Conservation (phyloP, 2,113 vertebrate species). For the Sigmodon hispidus region DNA sequence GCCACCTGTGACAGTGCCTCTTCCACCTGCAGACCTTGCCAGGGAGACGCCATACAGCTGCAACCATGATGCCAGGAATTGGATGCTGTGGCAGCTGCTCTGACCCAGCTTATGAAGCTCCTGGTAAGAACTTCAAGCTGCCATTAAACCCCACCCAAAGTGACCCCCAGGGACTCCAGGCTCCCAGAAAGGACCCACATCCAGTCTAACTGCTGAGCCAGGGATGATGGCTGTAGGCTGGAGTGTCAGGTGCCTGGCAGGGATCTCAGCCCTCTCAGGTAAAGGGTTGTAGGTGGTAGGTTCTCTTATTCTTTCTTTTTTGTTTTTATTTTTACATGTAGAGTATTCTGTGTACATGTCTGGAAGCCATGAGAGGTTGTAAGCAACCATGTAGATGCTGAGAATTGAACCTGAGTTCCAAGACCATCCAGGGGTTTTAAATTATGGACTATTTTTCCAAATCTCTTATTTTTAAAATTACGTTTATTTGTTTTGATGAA, state of each 20-base stretch:
- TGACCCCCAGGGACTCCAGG: neutral
- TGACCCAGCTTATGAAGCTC: neutral
- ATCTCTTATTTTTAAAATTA: neutral
- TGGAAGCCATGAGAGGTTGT: neutral
- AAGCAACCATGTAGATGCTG: neutral
- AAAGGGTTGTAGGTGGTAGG: neutral
- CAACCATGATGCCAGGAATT: neutral
- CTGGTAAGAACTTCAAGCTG: slow-evolving; percentile 4
- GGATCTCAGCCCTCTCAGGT: neutral
- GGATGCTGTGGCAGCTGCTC: fast-evolving
- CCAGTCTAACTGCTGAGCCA: neutral
- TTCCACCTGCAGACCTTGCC: fast-evolving
- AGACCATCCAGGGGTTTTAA: neutral
- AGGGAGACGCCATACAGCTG: fast-evolving
- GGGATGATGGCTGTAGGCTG: neutral
- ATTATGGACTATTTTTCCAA: neutral
- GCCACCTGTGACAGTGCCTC: neutral
- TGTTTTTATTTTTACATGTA: neutral
- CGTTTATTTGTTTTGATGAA: neutral
- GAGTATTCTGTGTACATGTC: neutral
- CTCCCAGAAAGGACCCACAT: neutral
- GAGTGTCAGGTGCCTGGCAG: neutral
- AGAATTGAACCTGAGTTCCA: neutral
- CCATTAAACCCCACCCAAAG: fast-evolving
- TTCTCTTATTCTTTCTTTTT: neutral